These are phyloP conservation scores for Nothura maculosa DNA, from an alignment of 2,797 vertebrate genomes.

Conservation along the genomic window DNA sequence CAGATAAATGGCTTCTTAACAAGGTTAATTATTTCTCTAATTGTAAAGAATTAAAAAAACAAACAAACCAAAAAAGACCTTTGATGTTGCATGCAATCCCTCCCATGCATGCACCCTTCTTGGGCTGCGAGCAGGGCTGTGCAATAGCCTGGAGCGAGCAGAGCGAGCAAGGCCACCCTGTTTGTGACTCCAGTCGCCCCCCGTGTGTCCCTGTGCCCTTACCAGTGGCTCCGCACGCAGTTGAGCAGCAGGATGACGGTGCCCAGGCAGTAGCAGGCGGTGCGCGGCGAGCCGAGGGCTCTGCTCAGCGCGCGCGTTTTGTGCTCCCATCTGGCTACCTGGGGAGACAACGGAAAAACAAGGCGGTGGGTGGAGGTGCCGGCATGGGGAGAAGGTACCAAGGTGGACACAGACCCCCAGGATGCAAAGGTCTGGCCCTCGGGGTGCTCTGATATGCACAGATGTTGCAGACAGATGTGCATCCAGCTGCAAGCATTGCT, in stretches of 20 bases:
- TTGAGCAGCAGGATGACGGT: conserved; percentile 89
- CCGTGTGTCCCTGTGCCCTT: conserved; percentile 28
- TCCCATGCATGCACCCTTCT: not conserved
- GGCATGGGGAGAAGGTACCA: not conserved
- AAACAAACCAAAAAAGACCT: not conserved
- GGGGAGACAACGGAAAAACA: conserved; percentile 5
- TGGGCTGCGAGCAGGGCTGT: not conserved
- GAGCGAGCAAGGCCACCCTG: not conserved
- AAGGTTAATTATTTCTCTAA: not conserved
- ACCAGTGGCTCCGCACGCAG: conserved; percentile 92
- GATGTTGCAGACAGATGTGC: too few relatives aligned
- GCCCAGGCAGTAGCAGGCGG: conserved; percentile 90
- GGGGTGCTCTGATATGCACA: too few relatives aligned
- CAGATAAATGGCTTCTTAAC: conserved; percentile 42
- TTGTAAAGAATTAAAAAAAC: not conserved
- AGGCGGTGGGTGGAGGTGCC: not conserved
- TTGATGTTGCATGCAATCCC: not conserved
- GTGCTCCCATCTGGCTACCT: conserved; percentile 91
- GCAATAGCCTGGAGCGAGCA: not conserved
- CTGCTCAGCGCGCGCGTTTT: conserved; percentile 84
- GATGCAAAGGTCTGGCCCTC: not conserved
- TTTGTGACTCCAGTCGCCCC: not conserved
- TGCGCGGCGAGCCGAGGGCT: conserved; percentile 84
- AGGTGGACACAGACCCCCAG: not conserved
- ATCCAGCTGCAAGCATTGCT: not conserved